These are phyloP conservation scores for Babyrousa celebensis DNA, from an alignment of 2,797 vertebrate species.

Conservation along the genomic window DNA sequence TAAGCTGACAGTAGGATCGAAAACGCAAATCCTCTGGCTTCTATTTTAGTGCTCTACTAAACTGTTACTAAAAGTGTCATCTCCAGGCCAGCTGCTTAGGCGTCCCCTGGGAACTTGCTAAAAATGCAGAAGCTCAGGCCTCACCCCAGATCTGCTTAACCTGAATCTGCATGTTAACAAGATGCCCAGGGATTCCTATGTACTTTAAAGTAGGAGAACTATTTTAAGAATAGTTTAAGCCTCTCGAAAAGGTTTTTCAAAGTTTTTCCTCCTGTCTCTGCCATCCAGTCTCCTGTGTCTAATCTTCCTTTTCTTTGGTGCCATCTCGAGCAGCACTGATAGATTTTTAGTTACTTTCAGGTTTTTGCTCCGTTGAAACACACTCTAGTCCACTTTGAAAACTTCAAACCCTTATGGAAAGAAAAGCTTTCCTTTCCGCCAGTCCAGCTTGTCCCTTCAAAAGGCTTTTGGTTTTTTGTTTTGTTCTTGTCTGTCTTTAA, in stretches of 20 bases:
- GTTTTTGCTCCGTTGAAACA: conserved; percentile 38
- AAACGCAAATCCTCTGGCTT: neutral
- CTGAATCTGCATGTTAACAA: conserved; percentile 52
- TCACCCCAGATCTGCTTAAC: neutral
- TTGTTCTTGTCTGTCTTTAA: neutral
- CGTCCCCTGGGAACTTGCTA: conserved; percentile 8
- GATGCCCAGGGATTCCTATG: conserved; percentile 1
- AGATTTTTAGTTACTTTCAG: conserved; percentile 42
- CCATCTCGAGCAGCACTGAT: neutral
- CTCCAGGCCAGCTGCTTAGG: too few relatives aligned
- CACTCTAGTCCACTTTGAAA: conserved; percentile 36
- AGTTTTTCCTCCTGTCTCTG: neutral
- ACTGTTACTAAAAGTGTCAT: neutral
- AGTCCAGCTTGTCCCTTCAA: neutral
- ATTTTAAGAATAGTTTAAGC: neutral
- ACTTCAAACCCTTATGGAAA: neutral
- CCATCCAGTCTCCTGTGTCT: conserved; percentile 16
- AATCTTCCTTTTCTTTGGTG: conserved; percentile 37
- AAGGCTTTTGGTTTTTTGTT: neutral
- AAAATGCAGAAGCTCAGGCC: neutral
- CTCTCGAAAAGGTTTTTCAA: conserved; percentile 11
- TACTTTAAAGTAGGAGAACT: conserved; percentile 37
- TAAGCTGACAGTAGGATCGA: neutral
- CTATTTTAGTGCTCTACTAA: neutral
- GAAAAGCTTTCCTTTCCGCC: neutral